Conservation (phyloP, 2,888 invertebrate species). For the Lasioglossum vierecki region DNA sequence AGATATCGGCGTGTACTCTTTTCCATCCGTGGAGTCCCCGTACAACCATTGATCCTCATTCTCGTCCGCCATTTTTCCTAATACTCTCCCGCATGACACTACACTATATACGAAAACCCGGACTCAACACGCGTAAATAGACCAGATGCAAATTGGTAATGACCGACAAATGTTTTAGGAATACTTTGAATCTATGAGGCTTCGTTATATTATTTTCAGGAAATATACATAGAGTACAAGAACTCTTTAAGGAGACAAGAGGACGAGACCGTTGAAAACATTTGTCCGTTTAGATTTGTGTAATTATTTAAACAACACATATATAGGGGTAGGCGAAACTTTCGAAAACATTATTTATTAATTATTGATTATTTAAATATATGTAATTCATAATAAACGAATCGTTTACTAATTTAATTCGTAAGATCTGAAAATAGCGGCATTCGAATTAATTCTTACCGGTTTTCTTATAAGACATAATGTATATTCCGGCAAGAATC, state of each 20-base stretch:
- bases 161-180: neutral
- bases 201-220: neutral
- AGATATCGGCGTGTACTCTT: slow-evolving; percentile 79
- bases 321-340: neutral
- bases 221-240: neutral
- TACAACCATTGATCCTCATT: slow-evolving; percentile 96
- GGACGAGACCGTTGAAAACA: neutral
- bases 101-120: slow-evolving; percentile 13
- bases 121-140: neutral
- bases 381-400: neutral
- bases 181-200: neutral
- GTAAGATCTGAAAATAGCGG: neutral
- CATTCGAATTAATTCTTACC: neutral
- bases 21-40: slow-evolving; percentile 88
- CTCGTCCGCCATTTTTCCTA: slow-evolving; percentile 87
- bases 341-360: neutral
- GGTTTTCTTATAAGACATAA: too few species aligned
- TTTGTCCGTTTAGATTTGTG: neutral
- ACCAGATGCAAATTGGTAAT: neutral
- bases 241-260: neutral
- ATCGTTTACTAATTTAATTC: neutral
- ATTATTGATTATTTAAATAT: neutral
- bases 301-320: neutral
- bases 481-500: too few species aligned
- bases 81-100: slow-evolving; percentile 40